Conservation (phyloP, 2,113 vertebrate genomes). For the Neomonachus schauinslandi region DNA sequence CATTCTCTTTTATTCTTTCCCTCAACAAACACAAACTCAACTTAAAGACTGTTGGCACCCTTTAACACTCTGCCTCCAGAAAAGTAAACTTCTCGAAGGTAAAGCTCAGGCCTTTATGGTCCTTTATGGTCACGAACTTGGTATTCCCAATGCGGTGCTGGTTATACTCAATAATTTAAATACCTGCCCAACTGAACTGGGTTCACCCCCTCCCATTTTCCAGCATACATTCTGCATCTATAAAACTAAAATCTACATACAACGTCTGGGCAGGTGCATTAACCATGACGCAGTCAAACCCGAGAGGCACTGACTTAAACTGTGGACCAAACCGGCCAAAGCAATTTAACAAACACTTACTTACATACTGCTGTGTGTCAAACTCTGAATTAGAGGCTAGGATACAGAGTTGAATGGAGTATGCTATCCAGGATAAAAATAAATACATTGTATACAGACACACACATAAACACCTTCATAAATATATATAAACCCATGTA, state of each 20-base stretch:
- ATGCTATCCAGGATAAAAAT: not conserved
- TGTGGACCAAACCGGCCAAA: not conserved
- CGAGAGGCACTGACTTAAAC: not conserved
- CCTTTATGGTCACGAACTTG: not conserved
- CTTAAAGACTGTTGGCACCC: fast-evolving
- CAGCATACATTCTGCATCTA: fast-evolving
- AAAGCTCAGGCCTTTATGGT: fast-evolving
- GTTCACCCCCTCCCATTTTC: fast-evolving
- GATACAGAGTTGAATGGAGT: not conserved
- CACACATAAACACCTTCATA: not conserved
- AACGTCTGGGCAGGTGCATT: fast-evolving
- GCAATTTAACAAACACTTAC: too few relatives aligned
- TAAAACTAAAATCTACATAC: not conserved
- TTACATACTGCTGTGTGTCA: too few relatives aligned
- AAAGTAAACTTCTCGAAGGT: not conserved
- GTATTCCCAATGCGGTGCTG: not conserved
- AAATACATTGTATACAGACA: not conserved
- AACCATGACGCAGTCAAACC: not conserved
- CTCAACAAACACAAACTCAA: not conserved
- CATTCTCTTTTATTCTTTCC: not conserved
- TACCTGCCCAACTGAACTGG: not conserved
- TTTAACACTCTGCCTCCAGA: fast-evolving
- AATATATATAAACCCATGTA: fast-evolving
- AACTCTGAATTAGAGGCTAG: not conserved
- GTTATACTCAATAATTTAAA: not conserved